phyloP scores from a whole-genome alignment of 2,888 invertebrate genomes.

The Caenorhabditis sinica region DNA sequence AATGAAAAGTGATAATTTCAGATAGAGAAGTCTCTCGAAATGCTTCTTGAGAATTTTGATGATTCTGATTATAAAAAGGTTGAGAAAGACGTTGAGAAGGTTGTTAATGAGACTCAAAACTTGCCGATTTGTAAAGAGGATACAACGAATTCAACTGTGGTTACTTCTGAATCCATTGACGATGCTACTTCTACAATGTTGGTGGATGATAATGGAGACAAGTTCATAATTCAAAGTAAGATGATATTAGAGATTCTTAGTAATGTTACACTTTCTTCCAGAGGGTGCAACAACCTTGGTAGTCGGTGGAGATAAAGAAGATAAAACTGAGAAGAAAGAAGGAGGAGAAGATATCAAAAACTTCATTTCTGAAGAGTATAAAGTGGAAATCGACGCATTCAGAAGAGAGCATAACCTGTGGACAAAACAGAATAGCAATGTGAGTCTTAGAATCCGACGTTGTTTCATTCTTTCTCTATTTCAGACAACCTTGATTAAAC shows the following conservation, averaged over 20 bases:
- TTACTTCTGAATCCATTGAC: constrained; percentile 56
- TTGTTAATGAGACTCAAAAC: constrained; percentile 38
- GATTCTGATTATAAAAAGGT: constrained; percentile 42
- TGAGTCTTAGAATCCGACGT: background rate
- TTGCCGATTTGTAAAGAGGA: constrained; percentile 52
- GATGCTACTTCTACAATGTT: constrained; percentile 51
- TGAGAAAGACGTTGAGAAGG: constrained; percentile 50
- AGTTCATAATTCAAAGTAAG: constrained; percentile 66
- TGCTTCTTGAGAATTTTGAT: constrained; percentile 66
- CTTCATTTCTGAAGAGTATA: constrained; percentile 70
- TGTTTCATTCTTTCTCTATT: background rate
- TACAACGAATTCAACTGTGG: background rate
- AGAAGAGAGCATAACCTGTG: constrained; percentile 65
- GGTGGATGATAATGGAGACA: constrained; percentile 71
- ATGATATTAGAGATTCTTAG: background rate
- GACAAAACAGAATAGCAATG: constrained; percentile 53
- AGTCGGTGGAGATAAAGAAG: constrained; percentile 60
- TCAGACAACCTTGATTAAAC: constrained; percentile 48
- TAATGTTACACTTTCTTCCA: constrained; percentile 35
- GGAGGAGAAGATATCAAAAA: constrained; percentile 53
- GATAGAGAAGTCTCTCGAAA: constrained; percentile 66
- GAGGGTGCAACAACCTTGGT: constrained; percentile 71
- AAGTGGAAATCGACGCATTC: constrained; percentile 72
- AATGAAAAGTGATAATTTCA: background rate
- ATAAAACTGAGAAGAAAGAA: constrained; percentile 36